phyloP scores from a whole-genome alignment of 37 sponge, comb jelly and placozoan species.

The Agelas oroides region DNA sequence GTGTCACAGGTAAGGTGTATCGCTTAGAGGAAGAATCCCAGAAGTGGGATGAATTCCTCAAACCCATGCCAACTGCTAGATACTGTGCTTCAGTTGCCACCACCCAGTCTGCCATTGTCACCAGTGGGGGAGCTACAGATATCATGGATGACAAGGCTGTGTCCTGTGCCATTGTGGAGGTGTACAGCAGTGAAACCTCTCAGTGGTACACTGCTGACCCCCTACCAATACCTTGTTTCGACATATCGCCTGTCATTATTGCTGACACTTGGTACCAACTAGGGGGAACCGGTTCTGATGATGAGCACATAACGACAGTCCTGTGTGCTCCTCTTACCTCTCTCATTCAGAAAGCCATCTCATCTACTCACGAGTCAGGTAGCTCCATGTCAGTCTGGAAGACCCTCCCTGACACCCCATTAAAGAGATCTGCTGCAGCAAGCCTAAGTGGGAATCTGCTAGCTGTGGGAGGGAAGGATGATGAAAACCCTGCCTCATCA shows the following conservation, averaged over 20 bases:
- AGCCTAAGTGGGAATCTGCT: slow-evolving; percentile 16
- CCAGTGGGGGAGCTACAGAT: slow-evolving; percentile 25
- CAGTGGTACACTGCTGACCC: slow-evolving; percentile 58
- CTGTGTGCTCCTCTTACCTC: slow-evolving; percentile 17
- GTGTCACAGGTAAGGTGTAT: too few species aligned
- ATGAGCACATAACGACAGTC: slow-evolving; percentile 17
- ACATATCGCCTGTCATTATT: slow-evolving; percentile 24
- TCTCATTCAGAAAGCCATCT: slow-evolving; percentile 33
- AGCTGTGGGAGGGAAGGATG: slow-evolving; percentile 20
- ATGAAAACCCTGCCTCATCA: too few species aligned
- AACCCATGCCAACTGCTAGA: slow-evolving; percentile 41
- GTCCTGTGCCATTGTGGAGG: slow-evolving; percentile 37
- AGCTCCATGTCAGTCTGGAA: not conserved
- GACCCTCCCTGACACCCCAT: slow-evolving; percentile 28
- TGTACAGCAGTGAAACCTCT: slow-evolving; percentile 18
- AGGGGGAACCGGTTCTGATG: slow-evolving; percentile 53
- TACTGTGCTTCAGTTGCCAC: slow-evolving; percentile 38
- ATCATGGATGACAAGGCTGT: slow-evolving; percentile 41
- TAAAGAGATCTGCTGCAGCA: slow-evolving; percentile 18
- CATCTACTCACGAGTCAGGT: too few species aligned
- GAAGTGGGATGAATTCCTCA: slow-evolving; percentile 24
- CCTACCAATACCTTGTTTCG: slow-evolving; percentile 48
- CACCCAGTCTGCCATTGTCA: slow-evolving; percentile 23
- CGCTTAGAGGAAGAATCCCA: too few species aligned
- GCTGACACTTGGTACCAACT: slow-evolving; percentile 47